phyloP scores from a whole-genome alignment of 2,888 invertebrate genomes.

The Pachliopta kotzebuea region DNA sequence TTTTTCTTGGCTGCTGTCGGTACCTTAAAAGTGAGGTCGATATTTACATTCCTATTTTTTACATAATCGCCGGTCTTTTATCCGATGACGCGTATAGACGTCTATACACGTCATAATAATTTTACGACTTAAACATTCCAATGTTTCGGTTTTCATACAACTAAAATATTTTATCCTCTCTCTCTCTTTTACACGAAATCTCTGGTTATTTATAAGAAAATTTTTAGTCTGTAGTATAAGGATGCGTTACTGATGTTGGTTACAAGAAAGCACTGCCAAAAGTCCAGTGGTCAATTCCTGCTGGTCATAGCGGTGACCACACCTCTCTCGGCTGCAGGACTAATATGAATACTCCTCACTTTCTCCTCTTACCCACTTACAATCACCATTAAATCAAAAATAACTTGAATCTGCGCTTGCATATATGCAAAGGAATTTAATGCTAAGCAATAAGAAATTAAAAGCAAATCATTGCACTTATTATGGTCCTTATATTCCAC shows the following conservation, averaged over 20 bases:
- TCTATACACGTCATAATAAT: neutral
- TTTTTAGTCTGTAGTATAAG: neutral
- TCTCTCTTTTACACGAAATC: neutral
- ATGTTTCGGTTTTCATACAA: neutral
- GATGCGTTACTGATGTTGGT: neutral
- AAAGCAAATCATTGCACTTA: too few species aligned
- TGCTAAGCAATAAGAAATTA: too few species aligned
- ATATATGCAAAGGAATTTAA: too few species aligned
- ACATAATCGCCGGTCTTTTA: neutral
- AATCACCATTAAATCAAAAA: too few species aligned
- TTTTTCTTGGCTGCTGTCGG: conserved; percentile 30
- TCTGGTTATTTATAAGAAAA: neutral
- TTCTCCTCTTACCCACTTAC: too few species aligned
- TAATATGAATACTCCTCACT: too few species aligned
- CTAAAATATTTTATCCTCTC: neutral
- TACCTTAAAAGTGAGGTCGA: neutral
- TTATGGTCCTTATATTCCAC: too few species aligned
- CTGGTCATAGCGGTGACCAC: neutral
- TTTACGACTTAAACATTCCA: neutral
- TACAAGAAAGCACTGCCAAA: neutral
- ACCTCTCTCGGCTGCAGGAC: too few species aligned
- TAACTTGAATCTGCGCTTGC: too few species aligned
- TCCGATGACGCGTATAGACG: neutral
- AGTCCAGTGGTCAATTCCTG: neutral
- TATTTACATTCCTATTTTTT: neutral